A percentile compares a stretch with the other conserved stretches of the same genome.
phyloP scores from a whole-genome alignment of 2,797 vertebrate genomes.

The Anniella stebbinsi region DNA sequence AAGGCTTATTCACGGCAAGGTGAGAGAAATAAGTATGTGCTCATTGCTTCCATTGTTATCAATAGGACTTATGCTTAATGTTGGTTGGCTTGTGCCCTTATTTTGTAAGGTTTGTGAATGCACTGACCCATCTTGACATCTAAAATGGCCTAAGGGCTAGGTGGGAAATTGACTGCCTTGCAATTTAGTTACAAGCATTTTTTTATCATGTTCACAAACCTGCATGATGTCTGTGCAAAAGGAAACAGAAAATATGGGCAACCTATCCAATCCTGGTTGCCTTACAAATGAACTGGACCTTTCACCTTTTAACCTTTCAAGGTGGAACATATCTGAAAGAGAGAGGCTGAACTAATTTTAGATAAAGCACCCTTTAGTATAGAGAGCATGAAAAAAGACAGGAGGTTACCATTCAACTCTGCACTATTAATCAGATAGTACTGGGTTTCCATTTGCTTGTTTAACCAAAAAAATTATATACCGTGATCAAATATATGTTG shows the following conservation, averaged over 20 bases:
- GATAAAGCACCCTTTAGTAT: slow-evolving; percentile 31
- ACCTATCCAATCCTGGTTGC: background rate
- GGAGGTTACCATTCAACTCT: slow-evolving; percentile 5
- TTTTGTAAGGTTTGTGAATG: background rate
- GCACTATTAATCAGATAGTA: slow-evolving; percentile 36
- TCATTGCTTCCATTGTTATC: background rate
- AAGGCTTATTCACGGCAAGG: background rate
- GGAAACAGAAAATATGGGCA: slow-evolving; percentile 47
- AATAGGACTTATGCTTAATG: background rate
- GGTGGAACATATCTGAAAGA: slow-evolving; percentile 34
- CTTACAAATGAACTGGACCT: slow-evolving; percentile 43
- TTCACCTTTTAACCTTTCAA: slow-evolving; percentile 53
- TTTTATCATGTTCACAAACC: slow-evolving; percentile 33
- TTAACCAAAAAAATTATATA: slow-evolving; percentile 4
- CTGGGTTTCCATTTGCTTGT: background rate
- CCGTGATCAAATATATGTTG: background rate
- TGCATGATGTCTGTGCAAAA: background rate
- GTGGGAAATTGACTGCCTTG: slow-evolving; percentile 4
- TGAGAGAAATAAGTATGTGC: background rate
- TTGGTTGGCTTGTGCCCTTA: background rate
- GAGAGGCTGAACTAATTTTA: slow-evolving; percentile 47
- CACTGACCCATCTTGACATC: background rate
- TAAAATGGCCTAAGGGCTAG: background rate
- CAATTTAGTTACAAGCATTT: slow-evolving; percentile 7
- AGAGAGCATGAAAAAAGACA: slow-evolving; percentile 17